Base-by-base conservation (phyloP, 2,113 vertebrate species). In the Archilochus colubris region DNA sequence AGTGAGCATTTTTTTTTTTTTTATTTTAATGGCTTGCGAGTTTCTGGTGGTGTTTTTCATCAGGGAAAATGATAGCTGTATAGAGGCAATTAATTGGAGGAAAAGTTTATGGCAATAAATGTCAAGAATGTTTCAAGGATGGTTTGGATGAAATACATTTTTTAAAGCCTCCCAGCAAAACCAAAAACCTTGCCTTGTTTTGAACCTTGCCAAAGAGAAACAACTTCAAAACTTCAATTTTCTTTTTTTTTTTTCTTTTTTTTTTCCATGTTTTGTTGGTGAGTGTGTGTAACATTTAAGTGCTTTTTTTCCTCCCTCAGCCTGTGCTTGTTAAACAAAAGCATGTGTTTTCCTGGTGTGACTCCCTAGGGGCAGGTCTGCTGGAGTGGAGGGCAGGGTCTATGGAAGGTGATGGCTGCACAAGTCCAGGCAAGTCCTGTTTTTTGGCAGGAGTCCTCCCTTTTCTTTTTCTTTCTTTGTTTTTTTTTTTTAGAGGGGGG, bases 101-200 rank as follows among this genome's bases (percentile, higher is more conserved):
- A 83, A 90, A 92, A 96, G 82, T 95, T 96, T 90, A 76, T 85
- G 76, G 82, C 77, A 77, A 64, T 91, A 95, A 96, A 89, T 74
- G 69, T 93, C 76, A 91, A 86, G 76, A 95, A 88, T 94, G 82
- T 90, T 88, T 93, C 72, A 66, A 73, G 82, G 50, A 74, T 72
- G 50, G 50, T 81, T 94, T 88, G 76, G 85, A 83, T 86, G 70
- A 75, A 94, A 91, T 69, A 50, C 4, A 7, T 43, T 55, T 87
- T 77, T 54, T 7, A 43, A 92, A 78, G 33, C 77, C 64, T 91
- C 55, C 38, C 63, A 93, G 58, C 59, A 77, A 89, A 76, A 95
- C 40, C 82, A 85, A 89, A 91, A 94, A 57, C 77, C 66, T 74
- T 92, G 85, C 67, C 75, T 78, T 91, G 16, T 93, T 87, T 89